These are phyloP conservation scores for Latheticus oryzae DNA, from an alignment of 2,888 invertebrate species.

Conservation along the genomic window DNA sequence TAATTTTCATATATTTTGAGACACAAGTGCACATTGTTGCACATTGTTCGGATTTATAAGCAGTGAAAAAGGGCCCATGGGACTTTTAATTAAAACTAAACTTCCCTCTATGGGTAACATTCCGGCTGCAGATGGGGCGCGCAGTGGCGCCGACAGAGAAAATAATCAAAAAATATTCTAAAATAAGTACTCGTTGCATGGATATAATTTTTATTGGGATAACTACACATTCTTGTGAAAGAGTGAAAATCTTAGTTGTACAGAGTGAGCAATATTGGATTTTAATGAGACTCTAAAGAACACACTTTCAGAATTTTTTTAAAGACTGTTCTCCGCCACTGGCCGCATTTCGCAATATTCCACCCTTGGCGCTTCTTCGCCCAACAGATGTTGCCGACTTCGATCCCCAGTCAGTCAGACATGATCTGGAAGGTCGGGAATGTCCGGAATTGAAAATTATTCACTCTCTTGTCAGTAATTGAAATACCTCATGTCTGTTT, in stretches of 20 bases:
- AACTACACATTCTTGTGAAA: too few species aligned
- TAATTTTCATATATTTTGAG: constrained; percentile 26
- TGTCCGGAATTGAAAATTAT: constrained; percentile 58
- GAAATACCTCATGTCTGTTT: constrained; percentile 60
- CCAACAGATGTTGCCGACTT: constrained; percentile 58
- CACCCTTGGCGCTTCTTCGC: constrained; percentile 48
- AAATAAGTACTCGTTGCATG: too few species aligned
- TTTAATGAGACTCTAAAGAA: too few species aligned
- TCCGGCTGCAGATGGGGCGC: constrained; percentile 42
- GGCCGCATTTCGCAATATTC: constrained; percentile 41
- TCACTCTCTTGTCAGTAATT: constrained; percentile 59
- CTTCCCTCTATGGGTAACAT: constrained; percentile 67
- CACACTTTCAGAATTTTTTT: too few species aligned
- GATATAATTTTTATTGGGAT: too few species aligned
- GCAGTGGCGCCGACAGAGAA: constrained; percentile 15
- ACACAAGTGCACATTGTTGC: constrained; percentile 55
- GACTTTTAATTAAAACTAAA: constrained; percentile 66
- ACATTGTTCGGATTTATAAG: constrained; percentile 54
- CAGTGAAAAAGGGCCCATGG: constrained; percentile 61
- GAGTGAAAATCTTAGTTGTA: too few species aligned
- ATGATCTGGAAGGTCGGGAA: constrained; percentile 50
- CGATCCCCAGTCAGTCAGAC: constrained; percentile 43
- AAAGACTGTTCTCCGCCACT: constrained; percentile 29
- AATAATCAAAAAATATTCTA: too few species aligned
- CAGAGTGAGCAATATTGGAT: too few species aligned